A percentile compares a stretch with the other conserved stretches of the same genome.
Conservation (phyloP, 2,797 vertebrate species). For the Chelon labrosus region DNA sequence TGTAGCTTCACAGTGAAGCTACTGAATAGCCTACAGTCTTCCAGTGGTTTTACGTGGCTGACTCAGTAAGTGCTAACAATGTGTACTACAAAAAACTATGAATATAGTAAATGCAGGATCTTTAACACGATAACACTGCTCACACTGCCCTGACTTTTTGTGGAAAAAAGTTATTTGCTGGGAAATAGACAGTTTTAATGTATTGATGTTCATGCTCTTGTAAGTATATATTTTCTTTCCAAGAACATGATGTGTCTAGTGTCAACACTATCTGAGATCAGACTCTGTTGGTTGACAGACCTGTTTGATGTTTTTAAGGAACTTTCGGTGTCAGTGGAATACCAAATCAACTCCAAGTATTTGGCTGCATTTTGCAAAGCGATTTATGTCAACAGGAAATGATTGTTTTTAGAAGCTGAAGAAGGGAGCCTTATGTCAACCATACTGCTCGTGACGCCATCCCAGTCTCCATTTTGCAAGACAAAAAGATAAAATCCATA, state of each 20-base stretch:
- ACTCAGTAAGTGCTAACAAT: neutral
- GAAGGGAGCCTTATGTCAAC: too few species aligned
- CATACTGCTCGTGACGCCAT: neutral
- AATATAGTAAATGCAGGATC: constrained; percentile 4
- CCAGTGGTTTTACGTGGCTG: neutral
- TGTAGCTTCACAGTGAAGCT: neutral
- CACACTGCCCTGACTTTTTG: too few species aligned
- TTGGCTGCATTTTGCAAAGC: too few species aligned
- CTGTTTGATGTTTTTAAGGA: too few species aligned
- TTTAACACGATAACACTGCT: neutral
- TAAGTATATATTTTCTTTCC: neutral
- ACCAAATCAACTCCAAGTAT: too few species aligned
- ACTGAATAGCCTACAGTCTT: neutral
- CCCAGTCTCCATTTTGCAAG: neutral
- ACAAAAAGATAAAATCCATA: neutral
- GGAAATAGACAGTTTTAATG: neutral
- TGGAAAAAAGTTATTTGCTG: neutral
- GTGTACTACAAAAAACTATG: neutral
- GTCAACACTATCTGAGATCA: too few species aligned
- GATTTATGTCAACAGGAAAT: too few species aligned
- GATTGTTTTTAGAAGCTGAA: too few species aligned
- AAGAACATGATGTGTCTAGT: too few species aligned
- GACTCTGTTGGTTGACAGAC: too few species aligned
- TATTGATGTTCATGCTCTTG: neutral
- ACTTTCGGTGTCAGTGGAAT: too few species aligned